Base-by-base conservation (phyloP, 2,888 invertebrate genomes). In the Hydropsyche betteni region DNA sequence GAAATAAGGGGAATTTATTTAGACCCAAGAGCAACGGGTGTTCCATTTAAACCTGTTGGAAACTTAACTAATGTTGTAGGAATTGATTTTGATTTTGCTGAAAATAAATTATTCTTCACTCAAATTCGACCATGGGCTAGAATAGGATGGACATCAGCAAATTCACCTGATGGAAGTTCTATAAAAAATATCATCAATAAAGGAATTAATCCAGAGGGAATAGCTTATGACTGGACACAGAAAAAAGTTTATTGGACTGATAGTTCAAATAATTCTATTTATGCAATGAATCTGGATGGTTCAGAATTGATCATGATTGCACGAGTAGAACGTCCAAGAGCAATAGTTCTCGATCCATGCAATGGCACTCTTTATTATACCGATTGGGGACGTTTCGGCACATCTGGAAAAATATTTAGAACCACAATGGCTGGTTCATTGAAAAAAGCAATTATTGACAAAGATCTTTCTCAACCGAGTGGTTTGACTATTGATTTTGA, bases 171-270 rank as follows among this genome's bases (percentile, higher is more conserved):
- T 0, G 84, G 86, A 2, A 83, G 86, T 4, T 88, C 89, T 69
- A 90, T 92, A 5, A 90, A 90, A 68, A 91, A 90, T 74, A 90
- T 95, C 1, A 89, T 94, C 50, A 91, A 85, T 80, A 92, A 92
- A 82, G 93, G 94, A 33, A 95, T 96, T 74, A 96, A 96, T 84
- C 96, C 97, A 0, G 96, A 97, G 84, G 96, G 97, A 4, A 94
- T 97, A 78, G 95, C 97, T 0, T 97, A 97, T 83, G 99, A 99
- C 83, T 99, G 99, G 99, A 96, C 98, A 0, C 96, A 96, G 80
- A 94, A 95, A 83, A 98, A 98, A 84, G 91, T 99, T 52, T 99
- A 98, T 84, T 99, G 98, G 97, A 97, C 98, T 0, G 99, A 99
- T 82, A 96, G 96, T 38, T 93, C 94, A 0, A 97, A 97, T 81